These are phyloP conservation scores for Tolmerus cingulatus DNA, from an alignment of 2,888 invertebrate species.

Conservation along the genomic window DNA sequence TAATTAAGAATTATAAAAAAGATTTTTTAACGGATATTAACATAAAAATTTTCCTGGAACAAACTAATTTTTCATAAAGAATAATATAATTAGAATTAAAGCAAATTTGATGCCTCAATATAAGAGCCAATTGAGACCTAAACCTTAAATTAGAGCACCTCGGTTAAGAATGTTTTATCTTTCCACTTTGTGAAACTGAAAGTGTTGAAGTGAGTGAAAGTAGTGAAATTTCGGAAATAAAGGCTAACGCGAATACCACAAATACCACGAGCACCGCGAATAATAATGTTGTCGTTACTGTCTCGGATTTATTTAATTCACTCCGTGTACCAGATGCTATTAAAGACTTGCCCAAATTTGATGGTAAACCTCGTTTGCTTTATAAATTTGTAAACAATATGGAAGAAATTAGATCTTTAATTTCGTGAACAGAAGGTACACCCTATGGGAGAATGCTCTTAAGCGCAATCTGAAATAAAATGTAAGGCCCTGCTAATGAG, in stretches of 20 bases:
- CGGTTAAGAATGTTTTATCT: background rate
- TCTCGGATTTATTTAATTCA: slow-evolving; percentile 27
- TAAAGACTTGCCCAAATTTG: slow-evolving; percentile 48
- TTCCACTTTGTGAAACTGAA: background rate
- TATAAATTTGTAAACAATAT: slow-evolving; percentile 47
- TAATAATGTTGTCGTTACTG: background rate
- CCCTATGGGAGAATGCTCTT: slow-evolving; percentile 45
- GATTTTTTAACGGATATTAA: too few species aligned
- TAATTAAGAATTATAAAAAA: too few species aligned
- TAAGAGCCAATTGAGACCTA: background rate
- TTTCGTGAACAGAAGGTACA: slow-evolving; percentile 40
- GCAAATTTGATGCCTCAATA: too few species aligned
- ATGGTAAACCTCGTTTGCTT: slow-evolving; percentile 41
- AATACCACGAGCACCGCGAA: background rate
- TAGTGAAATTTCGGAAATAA: background rate
- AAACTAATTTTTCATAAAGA: too few species aligned
- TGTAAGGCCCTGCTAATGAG: slow-evolving; percentile 30
- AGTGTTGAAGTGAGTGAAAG: background rate
- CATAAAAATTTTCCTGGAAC: too few species aligned
- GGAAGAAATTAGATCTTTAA: slow-evolving; percentile 44
- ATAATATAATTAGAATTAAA: too few species aligned
- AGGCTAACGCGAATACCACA: background rate
- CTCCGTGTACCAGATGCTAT: slow-evolving; percentile 50
- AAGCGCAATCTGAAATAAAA: slow-evolving; percentile 48
- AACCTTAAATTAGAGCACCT: background rate